phyloP scores from a whole-genome alignment of 2,888 invertebrate species.

The Troides oblongomaculatus region DNA sequence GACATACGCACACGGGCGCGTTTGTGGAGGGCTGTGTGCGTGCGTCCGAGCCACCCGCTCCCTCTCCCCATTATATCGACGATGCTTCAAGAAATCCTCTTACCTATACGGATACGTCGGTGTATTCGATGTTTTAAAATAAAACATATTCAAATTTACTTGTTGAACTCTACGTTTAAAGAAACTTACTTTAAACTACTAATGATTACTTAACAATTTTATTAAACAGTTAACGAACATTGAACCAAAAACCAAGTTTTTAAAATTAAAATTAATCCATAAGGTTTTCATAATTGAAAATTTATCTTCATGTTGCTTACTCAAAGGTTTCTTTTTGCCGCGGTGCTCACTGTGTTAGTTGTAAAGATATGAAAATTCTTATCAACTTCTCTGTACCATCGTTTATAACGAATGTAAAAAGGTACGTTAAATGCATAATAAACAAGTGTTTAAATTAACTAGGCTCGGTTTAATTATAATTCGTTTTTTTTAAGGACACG shows the following conservation, averaged over 20 bases:
- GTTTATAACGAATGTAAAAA: background rate
- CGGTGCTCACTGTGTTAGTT: background rate
- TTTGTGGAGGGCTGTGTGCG: conserved; percentile 36
- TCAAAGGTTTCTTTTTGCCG: background rate
- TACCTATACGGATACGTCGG: conserved; percentile 65
- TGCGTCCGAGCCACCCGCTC: conserved; percentile 56
- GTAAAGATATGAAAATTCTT: background rate
- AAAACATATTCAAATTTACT: background rate
- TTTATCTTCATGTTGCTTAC: background rate
- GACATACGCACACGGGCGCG: conserved; percentile 64
- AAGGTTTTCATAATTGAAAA: too few relatives aligned
- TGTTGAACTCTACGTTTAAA: background rate
- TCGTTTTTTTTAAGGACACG: conserved; percentile 19
- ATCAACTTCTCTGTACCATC: background rate
- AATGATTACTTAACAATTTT: too few relatives aligned
- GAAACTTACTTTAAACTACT: too few relatives aligned
- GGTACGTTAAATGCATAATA: background rate
- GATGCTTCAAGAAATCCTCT: conserved; percentile 78
- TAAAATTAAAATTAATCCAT: too few relatives aligned
- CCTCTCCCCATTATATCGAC: conserved; percentile 69
- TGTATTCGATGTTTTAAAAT: conserved; percentile 27
- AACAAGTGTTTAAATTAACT: conserved; percentile 24
- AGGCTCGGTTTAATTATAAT: conserved; percentile 55
- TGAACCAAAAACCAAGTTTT: too few relatives aligned
- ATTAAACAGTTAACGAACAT: too few relatives aligned